Conservation (phyloP, 2,797 vertebrate species). For the Pogoniulus pusillus region DNA sequence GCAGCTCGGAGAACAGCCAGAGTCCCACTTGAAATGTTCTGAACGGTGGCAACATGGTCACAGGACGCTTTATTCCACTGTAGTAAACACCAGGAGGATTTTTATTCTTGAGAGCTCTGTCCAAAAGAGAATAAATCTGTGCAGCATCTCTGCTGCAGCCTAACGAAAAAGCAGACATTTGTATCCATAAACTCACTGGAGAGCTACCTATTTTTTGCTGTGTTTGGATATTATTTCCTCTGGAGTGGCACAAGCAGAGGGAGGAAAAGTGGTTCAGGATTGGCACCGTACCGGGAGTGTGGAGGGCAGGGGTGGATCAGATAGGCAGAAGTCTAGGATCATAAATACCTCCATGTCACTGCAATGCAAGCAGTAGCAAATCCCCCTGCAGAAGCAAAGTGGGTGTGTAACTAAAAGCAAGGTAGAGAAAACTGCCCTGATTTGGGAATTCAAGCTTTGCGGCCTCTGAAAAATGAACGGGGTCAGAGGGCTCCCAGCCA, state of each 20-base stretch:
- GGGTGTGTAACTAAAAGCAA: neutral
- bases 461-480: neutral
- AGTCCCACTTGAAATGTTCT: neutral
- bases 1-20: neutral
- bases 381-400: constrained; percentile 4
- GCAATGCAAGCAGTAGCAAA: constrained; percentile 4
- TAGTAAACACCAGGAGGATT: neutral
- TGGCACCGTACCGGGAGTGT: constrained; percentile 1
- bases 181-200: neutral
- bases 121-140: neutral
- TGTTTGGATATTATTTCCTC: neutral
- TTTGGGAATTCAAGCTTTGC: neutral
- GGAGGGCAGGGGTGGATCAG: constrained; percentile 38
- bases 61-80: neutral
- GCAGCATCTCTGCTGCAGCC: neutral
- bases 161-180: neutral
- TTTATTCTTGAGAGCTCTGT: neutral
- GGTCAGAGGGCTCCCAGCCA: neutral
- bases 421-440: neutral
- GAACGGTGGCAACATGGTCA: neutral
- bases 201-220: neutral
- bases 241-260: neutral
- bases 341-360: constrained; percentile 28
- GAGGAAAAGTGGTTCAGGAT: neutral
- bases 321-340: constrained; percentile 22